Evolutionary conservation across 2,888 invertebrate species (phyloP).

Genomic region (Listrodromus nycthemerus): DNA sequence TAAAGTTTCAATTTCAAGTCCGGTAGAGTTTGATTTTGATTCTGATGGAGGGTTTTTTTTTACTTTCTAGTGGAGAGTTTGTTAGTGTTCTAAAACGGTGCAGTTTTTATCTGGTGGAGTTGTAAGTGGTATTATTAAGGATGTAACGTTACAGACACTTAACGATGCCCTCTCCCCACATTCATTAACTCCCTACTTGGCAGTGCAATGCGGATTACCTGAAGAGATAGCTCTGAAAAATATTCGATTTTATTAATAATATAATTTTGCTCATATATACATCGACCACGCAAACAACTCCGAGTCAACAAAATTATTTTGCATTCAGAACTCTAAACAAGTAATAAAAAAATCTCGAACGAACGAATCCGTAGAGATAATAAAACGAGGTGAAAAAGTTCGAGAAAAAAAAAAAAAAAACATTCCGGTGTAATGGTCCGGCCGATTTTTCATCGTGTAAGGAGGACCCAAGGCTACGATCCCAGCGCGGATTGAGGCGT

Average conservation of each 20-base stretch:
- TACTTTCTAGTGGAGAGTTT: too few species aligned
- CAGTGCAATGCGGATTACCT: neutral
- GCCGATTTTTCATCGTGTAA: conserved; percentile 58
- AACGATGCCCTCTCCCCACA: neutral
- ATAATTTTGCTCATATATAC: neutral
- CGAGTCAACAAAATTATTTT: conserved; percentile 6
- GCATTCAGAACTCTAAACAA: neutral
- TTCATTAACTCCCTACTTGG: neutral
- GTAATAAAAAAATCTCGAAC: neutral
- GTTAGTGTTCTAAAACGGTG: too few species aligned
- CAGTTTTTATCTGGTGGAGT: too few species aligned
- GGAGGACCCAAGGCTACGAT: conserved; percentile 55
- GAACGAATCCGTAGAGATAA: conserved; percentile 27
- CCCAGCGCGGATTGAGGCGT: conserved; percentile 54
- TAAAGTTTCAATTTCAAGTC: too few species aligned
- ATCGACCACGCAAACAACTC: neutral
- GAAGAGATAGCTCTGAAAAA: neutral
- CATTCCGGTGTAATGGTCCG: conserved; percentile 51
- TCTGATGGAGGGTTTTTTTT: too few species aligned
- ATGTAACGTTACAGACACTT: neutral
- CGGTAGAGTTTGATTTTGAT: too few species aligned
- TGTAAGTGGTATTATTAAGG: too few species aligned
- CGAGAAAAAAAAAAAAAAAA: conserved; percentile 46
- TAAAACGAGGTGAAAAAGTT: conserved; percentile 41
- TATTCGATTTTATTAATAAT: conserved; percentile 4